A percentile compares a stretch with the other conserved stretches of the same genome.
phyloP scores from a whole-genome alignment of 2,888 invertebrate species.

The Machimus rusticus region DNA sequence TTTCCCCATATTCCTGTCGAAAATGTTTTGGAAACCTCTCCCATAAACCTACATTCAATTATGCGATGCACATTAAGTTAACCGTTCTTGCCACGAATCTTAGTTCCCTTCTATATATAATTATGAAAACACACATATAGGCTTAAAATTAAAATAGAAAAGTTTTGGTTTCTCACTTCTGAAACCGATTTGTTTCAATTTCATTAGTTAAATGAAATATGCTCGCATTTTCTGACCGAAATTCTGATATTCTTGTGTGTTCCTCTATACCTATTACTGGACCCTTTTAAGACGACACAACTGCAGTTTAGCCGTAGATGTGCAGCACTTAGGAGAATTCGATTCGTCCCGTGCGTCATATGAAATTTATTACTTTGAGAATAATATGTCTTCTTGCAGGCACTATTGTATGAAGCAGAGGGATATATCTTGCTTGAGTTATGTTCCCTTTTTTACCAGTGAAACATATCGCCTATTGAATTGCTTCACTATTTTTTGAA shows the following conservation, averaged over 20 bases:
- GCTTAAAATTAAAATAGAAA: background rate
- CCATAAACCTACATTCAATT: background rate
- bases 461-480: background rate
- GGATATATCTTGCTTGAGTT: background rate
- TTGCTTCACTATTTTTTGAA: background rate
- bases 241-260: background rate
- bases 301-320: background rate
- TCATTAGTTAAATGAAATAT: background rate
- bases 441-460: background rate
- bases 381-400: background rate
- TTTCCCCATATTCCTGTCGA: background rate
- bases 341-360: slow-evolving; percentile 49
- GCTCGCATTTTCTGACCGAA: background rate
- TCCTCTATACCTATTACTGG: background rate
- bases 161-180: background rate
- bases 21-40: background rate
- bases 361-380: slow-evolving; percentile 47
- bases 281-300: background rate
- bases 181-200: background rate
- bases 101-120: background rate
- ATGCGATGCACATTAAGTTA: background rate
- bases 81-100: background rate
- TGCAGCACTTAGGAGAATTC: background rate
- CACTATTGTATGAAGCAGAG: background rate
- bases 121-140: background rate